phyloP scores from a whole-genome alignment of 1,140 invertebrate species.

The Nomia melanderi region DNA sequence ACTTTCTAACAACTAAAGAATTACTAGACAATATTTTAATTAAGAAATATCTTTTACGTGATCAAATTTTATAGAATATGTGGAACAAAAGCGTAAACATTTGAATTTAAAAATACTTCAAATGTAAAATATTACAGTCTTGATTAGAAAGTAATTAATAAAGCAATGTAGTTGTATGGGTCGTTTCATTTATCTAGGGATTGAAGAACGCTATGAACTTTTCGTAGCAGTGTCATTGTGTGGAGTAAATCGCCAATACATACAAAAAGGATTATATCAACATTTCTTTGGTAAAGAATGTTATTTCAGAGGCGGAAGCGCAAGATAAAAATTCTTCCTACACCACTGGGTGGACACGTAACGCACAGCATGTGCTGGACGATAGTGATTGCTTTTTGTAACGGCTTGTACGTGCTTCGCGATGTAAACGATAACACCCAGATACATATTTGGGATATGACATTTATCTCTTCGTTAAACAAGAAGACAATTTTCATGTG shows the following conservation, averaged over 20 bases:
- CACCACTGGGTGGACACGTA: conserved; percentile 12
- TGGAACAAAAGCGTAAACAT: no score
- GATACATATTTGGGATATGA: conserved; percentile 14
- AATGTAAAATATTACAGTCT: no score
- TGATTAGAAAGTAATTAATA: no score
- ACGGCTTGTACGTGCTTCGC: neutral
- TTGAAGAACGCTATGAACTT: neutral
- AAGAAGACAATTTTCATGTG: neutral
- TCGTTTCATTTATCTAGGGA: neutral
- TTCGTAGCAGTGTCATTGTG: neutral
- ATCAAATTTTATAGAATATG: no score
- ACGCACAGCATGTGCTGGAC: conserved; percentile 9
- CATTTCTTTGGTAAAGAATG: neutral
- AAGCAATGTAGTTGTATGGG: no score
- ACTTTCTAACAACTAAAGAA: no score
- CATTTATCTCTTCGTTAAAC: neutral
- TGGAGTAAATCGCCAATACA: no score
- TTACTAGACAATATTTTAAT: no score
- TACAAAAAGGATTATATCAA: neutral
- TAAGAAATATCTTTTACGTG: no score
- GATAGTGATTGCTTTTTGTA: conserved; percentile 32
- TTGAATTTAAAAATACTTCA: no score
- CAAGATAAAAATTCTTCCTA: neutral
- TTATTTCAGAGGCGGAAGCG: neutral
- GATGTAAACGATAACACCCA: neutral